Base-by-base conservation (phyloP, 1,140 invertebrate species). In the Bombus confusus region DNA sequence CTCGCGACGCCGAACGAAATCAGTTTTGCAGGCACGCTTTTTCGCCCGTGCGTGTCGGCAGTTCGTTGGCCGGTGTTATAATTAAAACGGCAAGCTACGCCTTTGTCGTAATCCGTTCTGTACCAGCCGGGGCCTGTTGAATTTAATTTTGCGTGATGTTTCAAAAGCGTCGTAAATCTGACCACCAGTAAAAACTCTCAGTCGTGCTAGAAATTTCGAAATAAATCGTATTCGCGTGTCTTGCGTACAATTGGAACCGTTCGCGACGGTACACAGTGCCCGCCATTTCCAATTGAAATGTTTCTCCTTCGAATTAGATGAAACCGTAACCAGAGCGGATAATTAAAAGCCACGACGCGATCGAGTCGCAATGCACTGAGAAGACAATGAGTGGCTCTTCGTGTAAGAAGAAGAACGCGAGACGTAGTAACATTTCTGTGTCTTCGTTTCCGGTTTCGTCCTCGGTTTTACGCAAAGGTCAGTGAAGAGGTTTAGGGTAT, bases 111-210 rank as follows among this genome's bases (percentile, higher is more conserved):
- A 83, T 83, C 47, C 47, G 43, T 69, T 83, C 52, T 79, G 79
- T 79, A 22, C 31, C 43, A 78, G 52, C 74, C 41, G 1, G 15
- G 47, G 22, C 37, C n/a, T 10, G 52, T 72, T 85, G 76, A 18
- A 79, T 84, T 84, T 85, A 72, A 80, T 80, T 62, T 85, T 68
- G 31, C 66, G 9, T 34, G 31, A 71, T 47, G 76, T 72, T 72
- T 79, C 76, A 59, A 72, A 72, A 79, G 39, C 66, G 66, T 34
- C 66, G 75, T 77, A 83, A 78, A 78, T 83, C 66, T 52, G 28
- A 15, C 41, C 59, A 25, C n/a, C 9, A 10, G 25, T 28, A 59
- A 34, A 47, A 52, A 43, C 34, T 62, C 28, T 25, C 18, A 28
- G 28, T 74, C n/a, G 59, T 9, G 18, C 3, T 34, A 74, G 34